These are phyloP conservation scores for Chrysemys picta DNA, from an alignment of 2,113 vertebrate species.

Conservation along the genomic window DNA sequence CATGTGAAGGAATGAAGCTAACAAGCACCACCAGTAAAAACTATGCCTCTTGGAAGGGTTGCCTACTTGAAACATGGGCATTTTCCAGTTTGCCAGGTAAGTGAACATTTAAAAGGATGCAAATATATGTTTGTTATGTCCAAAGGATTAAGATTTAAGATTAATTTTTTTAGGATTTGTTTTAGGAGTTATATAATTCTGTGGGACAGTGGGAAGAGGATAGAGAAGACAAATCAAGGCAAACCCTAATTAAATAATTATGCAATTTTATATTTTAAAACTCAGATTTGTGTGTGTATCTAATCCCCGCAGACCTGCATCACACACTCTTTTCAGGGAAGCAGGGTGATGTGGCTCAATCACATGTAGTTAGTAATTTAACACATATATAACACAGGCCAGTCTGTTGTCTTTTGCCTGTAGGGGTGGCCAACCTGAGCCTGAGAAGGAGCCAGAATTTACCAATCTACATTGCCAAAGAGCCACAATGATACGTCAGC, in stretches of 20 bases:
- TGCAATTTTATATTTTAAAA: neutral
- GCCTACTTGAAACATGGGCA: neutral
- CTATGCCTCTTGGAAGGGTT: neutral
- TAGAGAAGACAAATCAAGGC: neutral
- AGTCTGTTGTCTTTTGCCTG: neutral
- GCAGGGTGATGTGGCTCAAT: neutral
- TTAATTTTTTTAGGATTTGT: neutral
- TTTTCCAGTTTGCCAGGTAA: neutral
- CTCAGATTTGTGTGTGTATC: neutral
- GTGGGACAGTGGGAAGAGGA: neutral
- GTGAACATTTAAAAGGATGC: neutral
- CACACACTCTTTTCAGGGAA: neutral
- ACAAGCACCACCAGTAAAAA: neutral
- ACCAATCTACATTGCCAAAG: too few relatives aligned
- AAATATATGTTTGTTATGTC: neutral
- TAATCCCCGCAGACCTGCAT: neutral
- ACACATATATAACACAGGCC: neutral
- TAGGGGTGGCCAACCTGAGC: too few relatives aligned
- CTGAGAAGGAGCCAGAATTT: too few relatives aligned
- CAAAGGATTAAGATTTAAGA: neutral
- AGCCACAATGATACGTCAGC: too few relatives aligned
- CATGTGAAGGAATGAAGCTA: neutral
- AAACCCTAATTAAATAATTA: neutral
- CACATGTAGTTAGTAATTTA: neutral
- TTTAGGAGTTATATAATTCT: neutral